Base-by-base conservation (phyloP, 2,888 invertebrate species). In the Cephus sareptanus region DNA sequence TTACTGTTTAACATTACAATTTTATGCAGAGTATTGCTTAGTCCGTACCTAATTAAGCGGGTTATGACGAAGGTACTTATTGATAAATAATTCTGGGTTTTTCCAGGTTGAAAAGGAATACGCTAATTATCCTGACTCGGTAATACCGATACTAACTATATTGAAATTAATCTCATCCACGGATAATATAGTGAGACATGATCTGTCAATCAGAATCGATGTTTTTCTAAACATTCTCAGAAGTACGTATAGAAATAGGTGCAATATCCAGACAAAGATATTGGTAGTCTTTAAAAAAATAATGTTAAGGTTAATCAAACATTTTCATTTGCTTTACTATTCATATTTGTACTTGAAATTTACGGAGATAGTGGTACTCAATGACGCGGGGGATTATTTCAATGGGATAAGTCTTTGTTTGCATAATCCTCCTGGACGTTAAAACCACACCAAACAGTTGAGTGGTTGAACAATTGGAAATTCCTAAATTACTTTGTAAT, bases 131-230 rank as follows among this genome's bases (percentile, higher is more conserved):
- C 92, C 93, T 12, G 93, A 94, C 87, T 93, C 93, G 23, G 91
- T 93, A 15, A 91, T 93, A 83, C 92, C 93, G 1, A 90, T 92
- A 75, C 85, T 93, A 37, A 88, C 91, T 69, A 92, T 93, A 84
- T 88, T 93, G 83, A 93, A 93, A 88, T 86, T 91, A 87, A 89
- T 92, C 85, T 92, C 90, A 91, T 92, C 92, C 88, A 93, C 93
- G 92, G 94, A 89, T 92, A 85, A 93, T 89, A 83, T 93, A 90
- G 88, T 95, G 88, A 90, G 95, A 90, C 85, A 93, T 91, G 88
- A 94, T 91, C 88, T 95, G 89, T 90, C 94, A 88, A 85, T 92
- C 89, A 80, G 92, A 91, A 81, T 88, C 89, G 87, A 92, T 71
- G 84, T 93, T 33, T 90, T 92, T 77, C 91, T 91, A 77, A 92